Evolutionary conservation across 1,140 invertebrate genomes (phyloP), one percentile per base, ranked within the genome.

Genomic region (Bombus balteatus): DNA sequence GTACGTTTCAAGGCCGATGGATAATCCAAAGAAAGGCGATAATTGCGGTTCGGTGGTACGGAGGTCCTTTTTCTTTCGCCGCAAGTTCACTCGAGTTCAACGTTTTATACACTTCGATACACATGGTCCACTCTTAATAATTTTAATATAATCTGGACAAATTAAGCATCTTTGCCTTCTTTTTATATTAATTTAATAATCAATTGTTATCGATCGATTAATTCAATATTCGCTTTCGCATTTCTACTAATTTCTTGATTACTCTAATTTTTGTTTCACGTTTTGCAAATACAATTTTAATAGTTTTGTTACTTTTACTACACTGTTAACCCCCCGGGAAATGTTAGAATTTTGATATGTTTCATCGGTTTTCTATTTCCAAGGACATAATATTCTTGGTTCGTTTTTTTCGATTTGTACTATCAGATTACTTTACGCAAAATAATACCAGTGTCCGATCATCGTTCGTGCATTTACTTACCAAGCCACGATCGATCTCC

Each of bases 401-500:
- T 32, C 12, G 34, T 39, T 65, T 41, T 5, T 22, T 53, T 53
- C 47, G 47, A n/a, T 62, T 53, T 34, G 6, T n/a, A 1, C 5
- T n/a, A 65, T 41, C 25, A 59, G 75, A 65, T 77, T 59, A 32
- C 32, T 65, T 32, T 8, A 13, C 32, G 18, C 15, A 53, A 75
- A 75, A 53, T 32, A 34, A 75, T 53, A 53, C 18, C 25, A 71
- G 59, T 74, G 85, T 73, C 73, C 65, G 83, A 85, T 82, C 73
- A 81, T 84, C 66, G 81, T 87, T 76, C 72, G 39, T 70, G 81
- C 37, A 84, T 66, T 77, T 74, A 84, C 15, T 68, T 74, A 78
- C 59, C 83, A 9, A 66, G 53, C 66, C 47, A 66, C 74, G 72
- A 91, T 88, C 87, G 84, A 91, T 91, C 89, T 89, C 78, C 79